Evolutionary conservation across 23 tunicate genomes (phyloP).

Genomic region (Aplidium turbinatum): DNA sequence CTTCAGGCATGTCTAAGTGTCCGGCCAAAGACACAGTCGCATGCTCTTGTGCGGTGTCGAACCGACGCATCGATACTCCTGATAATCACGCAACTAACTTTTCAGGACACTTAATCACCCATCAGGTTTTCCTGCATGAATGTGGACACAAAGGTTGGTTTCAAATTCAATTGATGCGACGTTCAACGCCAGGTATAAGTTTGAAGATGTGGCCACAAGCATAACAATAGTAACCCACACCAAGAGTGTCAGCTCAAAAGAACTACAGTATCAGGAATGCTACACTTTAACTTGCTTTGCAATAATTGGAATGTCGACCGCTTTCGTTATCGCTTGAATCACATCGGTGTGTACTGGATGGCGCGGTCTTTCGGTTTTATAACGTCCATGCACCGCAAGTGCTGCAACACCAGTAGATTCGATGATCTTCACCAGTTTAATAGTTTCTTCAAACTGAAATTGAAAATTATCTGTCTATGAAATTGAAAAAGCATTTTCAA

Average conservation of each 20-base stretch:
- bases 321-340: conserved; percentile 60
- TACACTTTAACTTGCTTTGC: conserved; percentile 75
- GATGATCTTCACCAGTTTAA: conserved; percentile 84
- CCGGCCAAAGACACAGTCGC: too few species aligned
- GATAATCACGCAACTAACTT: neutral
- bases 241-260: too few species aligned
- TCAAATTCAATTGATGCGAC: neutral
- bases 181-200: neutral
- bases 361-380: conserved; percentile 75
- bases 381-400: conserved; percentile 90
- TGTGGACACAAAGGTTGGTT: too few species aligned
- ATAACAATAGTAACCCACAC: too few species aligned
- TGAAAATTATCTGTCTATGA: neutral
- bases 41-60: too few species aligned
- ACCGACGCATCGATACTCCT: too few species aligned
- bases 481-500: conserved; percentile 1
- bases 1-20: too few species aligned
- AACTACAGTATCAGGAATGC: too few species aligned
- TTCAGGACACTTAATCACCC: too few species aligned
- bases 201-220: too few species aligned
- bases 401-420: conserved; percentile 95
- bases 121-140: too few species aligned
- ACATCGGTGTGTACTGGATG: conserved; percentile 67
- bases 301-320: conserved; percentile 84
- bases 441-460: conserved; percentile 77